Conservation (phyloP, 2,888 invertebrate genomes). For the Seira musarum region DNA sequence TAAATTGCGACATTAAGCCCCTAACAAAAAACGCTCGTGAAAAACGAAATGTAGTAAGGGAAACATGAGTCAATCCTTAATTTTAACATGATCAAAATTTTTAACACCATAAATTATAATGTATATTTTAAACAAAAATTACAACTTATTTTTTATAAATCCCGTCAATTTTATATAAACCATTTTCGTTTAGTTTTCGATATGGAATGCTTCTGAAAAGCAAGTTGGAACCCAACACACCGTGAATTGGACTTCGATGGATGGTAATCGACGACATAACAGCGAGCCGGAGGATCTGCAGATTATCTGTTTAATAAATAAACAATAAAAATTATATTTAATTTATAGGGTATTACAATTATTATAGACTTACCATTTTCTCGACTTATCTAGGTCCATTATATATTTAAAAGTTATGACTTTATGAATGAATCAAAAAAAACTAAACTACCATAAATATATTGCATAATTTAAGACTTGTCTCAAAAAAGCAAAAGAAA, state of each 20-base stretch:
- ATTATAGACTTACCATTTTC: too few species aligned
- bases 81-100: constrained; percentile 23
- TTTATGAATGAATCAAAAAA: too few species aligned
- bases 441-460: too few species aligned
- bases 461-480: too few species aligned
- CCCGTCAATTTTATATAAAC: not conserved
- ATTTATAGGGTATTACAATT: not conserved
- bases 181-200: constrained; percentile 53
- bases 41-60: constrained; percentile 53
- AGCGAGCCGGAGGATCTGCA: constrained; percentile 4
- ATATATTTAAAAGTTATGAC: not conserved
- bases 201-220: constrained; percentile 40
- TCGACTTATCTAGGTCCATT: not conserved
- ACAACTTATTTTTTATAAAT: not conserved
- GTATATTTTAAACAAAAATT: constrained; percentile 33
- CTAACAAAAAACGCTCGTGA: constrained; percentile 40
- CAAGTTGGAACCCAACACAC: constrained; percentile 31
- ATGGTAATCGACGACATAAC: constrained; percentile 25
- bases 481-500: not conserved
- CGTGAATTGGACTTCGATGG: constrained; percentile 28
- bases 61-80: constrained; percentile 35
- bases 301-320: not conserved
- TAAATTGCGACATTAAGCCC: constrained; percentile 15
- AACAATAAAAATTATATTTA: not conserved
- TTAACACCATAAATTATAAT: constrained; percentile 20